Percentiles rank a stretch among this genome's conserved stretches.
These are phyloP conservation scores for Oreortyx pictus DNA, from an alignment of 2,797 vertebrate genomes.

Conservation along the genomic window DNA sequence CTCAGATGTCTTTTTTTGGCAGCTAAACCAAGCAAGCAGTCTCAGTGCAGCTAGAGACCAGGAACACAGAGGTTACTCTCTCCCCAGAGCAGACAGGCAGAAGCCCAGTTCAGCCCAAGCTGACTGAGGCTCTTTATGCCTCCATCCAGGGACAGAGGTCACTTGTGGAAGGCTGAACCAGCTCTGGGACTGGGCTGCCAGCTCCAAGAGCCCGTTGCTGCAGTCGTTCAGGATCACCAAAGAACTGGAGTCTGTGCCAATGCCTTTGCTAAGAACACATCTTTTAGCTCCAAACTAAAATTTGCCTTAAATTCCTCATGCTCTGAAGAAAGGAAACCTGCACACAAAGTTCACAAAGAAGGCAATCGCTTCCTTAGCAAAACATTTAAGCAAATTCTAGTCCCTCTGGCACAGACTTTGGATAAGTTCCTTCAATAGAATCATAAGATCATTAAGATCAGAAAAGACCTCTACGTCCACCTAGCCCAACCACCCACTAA, in stretches of 20 bases:
- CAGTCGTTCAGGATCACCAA: conserved; percentile 38
- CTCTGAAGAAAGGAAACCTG: not conserved
- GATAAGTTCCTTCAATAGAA: not conserved
- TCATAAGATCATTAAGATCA: no score
- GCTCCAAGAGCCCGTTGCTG: not conserved
- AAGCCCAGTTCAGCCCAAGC: conserved; percentile 66
- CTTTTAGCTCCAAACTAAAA: conserved; percentile 41
- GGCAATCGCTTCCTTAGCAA: not conserved
- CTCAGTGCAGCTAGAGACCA: conserved; percentile 3
- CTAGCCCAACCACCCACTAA: no score
- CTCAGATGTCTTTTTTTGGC: conserved; percentile 57
- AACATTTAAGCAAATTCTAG: not conserved
- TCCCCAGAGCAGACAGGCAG: conserved; percentile 43
- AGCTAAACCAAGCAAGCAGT: conserved; percentile 51
- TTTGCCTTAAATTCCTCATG: not conserved
- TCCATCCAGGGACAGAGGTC: conserved; percentile 55
- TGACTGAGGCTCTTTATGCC: conserved; percentile 73
- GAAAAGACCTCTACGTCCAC: no score
- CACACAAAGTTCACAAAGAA: not conserved
- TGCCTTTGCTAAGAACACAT: not conserved
- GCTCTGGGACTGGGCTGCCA: conserved; percentile 39
- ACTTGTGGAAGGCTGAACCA: conserved; percentile 55
- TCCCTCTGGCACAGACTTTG: not conserved
- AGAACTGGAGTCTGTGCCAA: conserved; percentile 35
- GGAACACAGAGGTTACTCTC: conserved; percentile 64